Percentiles rank a stretch among this genome's conserved stretches.
Conservation (phyloP, 2,888 invertebrate genomes). For the Thymelicus acteon region DNA sequence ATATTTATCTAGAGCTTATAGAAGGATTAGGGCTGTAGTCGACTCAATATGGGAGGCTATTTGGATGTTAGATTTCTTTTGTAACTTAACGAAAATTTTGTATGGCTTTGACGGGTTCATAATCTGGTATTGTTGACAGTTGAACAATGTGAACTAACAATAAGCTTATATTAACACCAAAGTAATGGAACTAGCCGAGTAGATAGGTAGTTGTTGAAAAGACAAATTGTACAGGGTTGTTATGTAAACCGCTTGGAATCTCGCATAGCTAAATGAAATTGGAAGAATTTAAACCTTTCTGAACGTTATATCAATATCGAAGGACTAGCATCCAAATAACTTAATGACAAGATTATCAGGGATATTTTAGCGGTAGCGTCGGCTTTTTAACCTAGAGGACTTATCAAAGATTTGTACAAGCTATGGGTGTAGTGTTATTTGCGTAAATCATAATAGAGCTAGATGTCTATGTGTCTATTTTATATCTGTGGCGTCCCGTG, state of each 20-base stretch:
- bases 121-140: not conserved
- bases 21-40: constrained; percentile 74
- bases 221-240: not conserved
- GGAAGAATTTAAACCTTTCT: not conserved
- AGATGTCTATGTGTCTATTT: constrained; percentile 37
- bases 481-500: constrained; percentile 15
- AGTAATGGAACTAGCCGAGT: not conserved
- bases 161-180: not conserved
- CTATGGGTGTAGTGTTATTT: constrained; percentile 64
- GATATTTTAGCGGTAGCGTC: constrained; percentile 68
- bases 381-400: constrained; percentile 72
- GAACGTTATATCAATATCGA: not conserved
- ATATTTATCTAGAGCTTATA: constrained; percentile 84
- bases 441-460: constrained; percentile 30
- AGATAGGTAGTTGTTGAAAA: not conserved
- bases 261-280: not conserved
- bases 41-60: constrained; percentile 47
- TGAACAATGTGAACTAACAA: not conserved
- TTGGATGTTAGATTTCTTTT: constrained; percentile 45
- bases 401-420: constrained; percentile 76
- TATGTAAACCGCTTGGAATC: not conserved
- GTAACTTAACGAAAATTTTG: not conserved
- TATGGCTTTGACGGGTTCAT: not conserved
- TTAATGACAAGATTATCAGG: constrained; percentile 66
- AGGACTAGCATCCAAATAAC: constrained; percentile 47